Evolutionary conservation across 2,888 invertebrate genomes (phyloP).

Genomic region (Rhaphigaster nebulosa): DNA sequence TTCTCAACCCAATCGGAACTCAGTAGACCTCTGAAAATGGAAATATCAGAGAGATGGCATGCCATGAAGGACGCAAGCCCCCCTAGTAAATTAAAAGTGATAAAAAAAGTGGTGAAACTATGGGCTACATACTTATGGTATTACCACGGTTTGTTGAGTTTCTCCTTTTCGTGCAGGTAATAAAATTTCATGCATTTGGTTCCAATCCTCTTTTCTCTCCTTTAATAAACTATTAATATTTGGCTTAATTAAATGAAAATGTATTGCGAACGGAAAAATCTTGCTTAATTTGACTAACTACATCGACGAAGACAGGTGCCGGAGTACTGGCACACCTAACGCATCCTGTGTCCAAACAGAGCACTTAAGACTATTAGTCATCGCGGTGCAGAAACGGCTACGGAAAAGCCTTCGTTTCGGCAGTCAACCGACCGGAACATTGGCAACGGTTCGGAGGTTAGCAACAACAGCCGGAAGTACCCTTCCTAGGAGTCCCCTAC

Average conservation of each 20-base stretch:
- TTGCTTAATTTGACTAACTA: neutral
- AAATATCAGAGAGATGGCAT: too few relatives aligned
- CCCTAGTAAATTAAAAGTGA: too few relatives aligned
- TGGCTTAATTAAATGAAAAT: neutral
- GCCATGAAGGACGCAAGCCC: too few relatives aligned
- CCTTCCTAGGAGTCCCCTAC: neutral
- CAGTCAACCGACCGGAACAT: neutral
- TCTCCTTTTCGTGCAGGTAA: too few relatives aligned
- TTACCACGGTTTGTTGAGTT: too few relatives aligned
- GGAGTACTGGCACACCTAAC: neutral
- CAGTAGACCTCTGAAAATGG: too few relatives aligned
- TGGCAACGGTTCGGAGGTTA: conserved; percentile 4
- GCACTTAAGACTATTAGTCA: neutral
- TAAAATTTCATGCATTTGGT: too few relatives aligned
- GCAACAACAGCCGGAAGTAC: neutral
- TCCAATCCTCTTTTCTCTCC: too few relatives aligned
- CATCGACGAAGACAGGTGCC: neutral
- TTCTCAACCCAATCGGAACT: too few relatives aligned
- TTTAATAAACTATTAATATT: neutral
- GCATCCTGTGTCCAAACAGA: neutral
- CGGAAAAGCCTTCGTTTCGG: conserved; percentile 18
- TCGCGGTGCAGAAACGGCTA: neutral
- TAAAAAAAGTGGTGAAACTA: too few relatives aligned
- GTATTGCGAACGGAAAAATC: neutral
- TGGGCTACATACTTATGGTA: too few relatives aligned